phyloP scores from a whole-genome alignment of 2,888 invertebrate genomes.

The Leptodirus hochenwartii region DNA sequence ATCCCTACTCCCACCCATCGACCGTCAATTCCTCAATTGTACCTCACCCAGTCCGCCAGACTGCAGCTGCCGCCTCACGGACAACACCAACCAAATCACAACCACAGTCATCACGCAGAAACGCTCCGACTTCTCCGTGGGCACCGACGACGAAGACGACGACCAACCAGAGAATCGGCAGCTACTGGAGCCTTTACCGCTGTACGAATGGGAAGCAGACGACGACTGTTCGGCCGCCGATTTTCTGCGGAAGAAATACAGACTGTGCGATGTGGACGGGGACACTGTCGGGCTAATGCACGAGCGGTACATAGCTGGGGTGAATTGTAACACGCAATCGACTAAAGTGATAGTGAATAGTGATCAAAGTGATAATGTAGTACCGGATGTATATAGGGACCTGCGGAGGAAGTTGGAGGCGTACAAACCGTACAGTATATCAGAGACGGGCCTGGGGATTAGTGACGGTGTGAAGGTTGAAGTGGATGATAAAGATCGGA shows the following conservation, averaged over 20 bases:
- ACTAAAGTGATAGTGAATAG: not conserved
- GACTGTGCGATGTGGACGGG: slow-evolving; percentile 29
- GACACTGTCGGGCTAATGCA: slow-evolving; percentile 31
- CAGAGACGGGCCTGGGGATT: no score
- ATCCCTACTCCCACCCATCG: slow-evolving; percentile 46
- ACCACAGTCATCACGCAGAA: no score
- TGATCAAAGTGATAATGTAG: slow-evolving; percentile 20
- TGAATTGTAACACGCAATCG: slow-evolving; percentile 26
- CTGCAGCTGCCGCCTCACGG: no score
- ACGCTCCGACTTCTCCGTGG: slow-evolving; percentile 18
- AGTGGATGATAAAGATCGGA: slow-evolving; percentile 10
- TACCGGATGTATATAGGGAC: slow-evolving; percentile 27
- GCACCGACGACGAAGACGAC: slow-evolving; percentile 16
- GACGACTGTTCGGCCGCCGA: slow-evolving; percentile 33
- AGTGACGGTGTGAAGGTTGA: no score
- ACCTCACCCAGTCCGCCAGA: no score
- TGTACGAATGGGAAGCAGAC: slow-evolving; percentile 14
- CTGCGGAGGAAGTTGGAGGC: slow-evolving; percentile 22
- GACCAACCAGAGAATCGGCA: slow-evolving; percentile 10
- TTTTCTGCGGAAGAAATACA: slow-evolving; percentile 31
- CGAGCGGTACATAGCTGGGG: slow-evolving; percentile 20
- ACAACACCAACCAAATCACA: no score
- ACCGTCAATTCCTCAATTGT: no score
- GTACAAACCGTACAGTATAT: slow-evolving; percentile 26
- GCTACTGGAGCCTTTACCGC: slow-evolving; percentile 6